phyloP scores from a whole-genome alignment of 1,140 invertebrate species.

The Penaeus vannamei region DNA sequence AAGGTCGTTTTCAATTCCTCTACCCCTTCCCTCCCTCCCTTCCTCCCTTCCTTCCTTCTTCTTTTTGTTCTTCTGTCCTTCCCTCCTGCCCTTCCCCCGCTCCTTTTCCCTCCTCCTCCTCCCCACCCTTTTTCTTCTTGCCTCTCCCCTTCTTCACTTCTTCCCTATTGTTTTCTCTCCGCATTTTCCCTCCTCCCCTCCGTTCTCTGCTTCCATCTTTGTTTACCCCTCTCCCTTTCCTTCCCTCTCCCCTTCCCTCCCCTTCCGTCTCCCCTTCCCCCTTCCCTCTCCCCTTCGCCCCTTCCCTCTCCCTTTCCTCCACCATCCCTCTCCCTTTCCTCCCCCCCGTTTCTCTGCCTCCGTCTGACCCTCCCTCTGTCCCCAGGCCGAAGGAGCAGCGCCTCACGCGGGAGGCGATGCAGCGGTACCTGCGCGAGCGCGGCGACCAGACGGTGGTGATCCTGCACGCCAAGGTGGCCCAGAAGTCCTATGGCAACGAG shows the following conservation, averaged over 20 bases:
- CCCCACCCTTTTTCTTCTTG: too few species aligned
- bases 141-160: not conserved
- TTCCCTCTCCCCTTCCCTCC: not conserved
- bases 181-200: not conserved
- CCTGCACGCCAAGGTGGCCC: conserved; percentile 97
- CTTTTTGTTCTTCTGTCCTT: too few species aligned
- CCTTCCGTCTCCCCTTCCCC: not conserved
- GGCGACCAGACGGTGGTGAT: conserved; percentile 98
- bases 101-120: too few species aligned
- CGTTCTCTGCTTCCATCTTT: not conserved
- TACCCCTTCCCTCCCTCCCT: too few species aligned
- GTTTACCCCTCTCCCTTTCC: not conserved
- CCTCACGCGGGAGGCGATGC: conserved; percentile 94
- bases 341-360: not conserved
- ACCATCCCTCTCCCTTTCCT: not conserved
- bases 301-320: not conserved
- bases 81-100: too few species aligned
- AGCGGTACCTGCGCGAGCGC: conserved; percentile 92
- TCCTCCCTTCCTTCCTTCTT: too few species aligned
- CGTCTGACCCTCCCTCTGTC: not conserved
- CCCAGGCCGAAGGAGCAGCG: conserved; percentile 84
- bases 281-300: not conserved
- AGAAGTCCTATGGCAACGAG: conserved; percentile 99
- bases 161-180: too few species aligned
- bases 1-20: not conserved